Base-by-base conservation (phyloP, 2,888 invertebrate species). In the Hirtodrosophila cameraria region DNA sequence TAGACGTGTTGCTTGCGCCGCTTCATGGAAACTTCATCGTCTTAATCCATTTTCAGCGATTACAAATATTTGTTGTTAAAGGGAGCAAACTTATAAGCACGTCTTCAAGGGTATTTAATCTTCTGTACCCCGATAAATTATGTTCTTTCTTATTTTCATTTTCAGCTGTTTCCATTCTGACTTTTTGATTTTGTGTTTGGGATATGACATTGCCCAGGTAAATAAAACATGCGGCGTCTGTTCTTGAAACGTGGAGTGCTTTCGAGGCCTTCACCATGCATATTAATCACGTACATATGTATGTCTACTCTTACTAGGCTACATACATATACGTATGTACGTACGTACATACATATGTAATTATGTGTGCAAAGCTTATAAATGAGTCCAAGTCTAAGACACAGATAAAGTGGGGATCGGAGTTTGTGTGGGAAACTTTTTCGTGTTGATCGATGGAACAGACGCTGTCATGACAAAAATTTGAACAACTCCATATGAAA, bases 131-230 rank as follows among this genome's bases (percentile, higher is more conserved):
- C 6, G 8, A 23, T 7, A 23, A 7, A 6, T 5, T 45, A 13
- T 31, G 42, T 46, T 60, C 49, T 55, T 20, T 67, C 33, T 52
- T 68, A 36, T 74, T 68, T 68, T 71, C 52, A 52, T 12, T 68
- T 71, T 68, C 55, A 66, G 49, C 50, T 50, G n/a, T 36, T 43
- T 42, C 18, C 4, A 8, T 31, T 13, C n/a, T 6, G 18, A 31
- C 13, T 12, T 9, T 15, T 35, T 28, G 43, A 36, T 60, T 60
- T 49, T 45, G 60, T 67, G 27, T 45, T 63, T 67, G 27, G 63
- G 48, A 61, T 46, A 45, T 79, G 85, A 75, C 85, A 75, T 81
- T 63, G 79, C 52, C 16, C 57, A 84, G 81, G 77, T 79, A 68
- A 82, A 82, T 82, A 63, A 79, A 82, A 71, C 52, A 77, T 78